Conservation (phyloP, 2,113 vertebrate species). For the Suricata suricatta region DNA sequence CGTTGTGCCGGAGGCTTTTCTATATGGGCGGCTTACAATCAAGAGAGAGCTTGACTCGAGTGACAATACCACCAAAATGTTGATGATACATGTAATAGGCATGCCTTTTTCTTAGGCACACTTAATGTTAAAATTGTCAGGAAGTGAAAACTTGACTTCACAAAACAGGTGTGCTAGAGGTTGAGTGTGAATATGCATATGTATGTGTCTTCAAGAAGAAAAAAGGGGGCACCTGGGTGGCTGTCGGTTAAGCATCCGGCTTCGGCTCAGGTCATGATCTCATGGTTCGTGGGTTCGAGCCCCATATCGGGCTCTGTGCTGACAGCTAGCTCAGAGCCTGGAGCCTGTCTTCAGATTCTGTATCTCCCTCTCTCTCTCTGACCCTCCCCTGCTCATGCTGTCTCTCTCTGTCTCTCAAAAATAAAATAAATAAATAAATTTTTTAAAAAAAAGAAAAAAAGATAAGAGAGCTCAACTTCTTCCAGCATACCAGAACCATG, state of each 20-base stretch:
- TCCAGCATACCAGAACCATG: neutral
- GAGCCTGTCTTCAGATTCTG: too few species aligned
- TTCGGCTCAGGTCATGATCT: too few species aligned
- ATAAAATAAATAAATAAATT: too few species aligned
- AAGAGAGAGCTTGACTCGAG: neutral
- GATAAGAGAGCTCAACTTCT: neutral
- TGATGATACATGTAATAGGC: neutral
- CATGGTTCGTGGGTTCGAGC: too few species aligned
- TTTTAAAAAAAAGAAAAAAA: neutral
- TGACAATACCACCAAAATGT: neutral
- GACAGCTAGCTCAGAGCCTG: too few species aligned
- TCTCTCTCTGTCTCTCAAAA: too few species aligned
- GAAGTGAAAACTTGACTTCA: neutral
- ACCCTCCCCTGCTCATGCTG: too few species aligned
- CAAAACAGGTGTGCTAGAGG: neutral
- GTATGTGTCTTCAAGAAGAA: neutral
- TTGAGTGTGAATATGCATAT: neutral
- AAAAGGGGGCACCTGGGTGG: too few species aligned
- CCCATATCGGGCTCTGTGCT: too few species aligned
- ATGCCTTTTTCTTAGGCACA: neutral
- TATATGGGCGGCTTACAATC: neutral
- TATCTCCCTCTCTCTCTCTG: too few species aligned
- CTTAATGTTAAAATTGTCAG: neutral
- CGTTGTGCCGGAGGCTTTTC: neutral
- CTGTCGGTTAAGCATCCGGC: too few species aligned